These are phyloP conservation scores for Callaeas wilsoni DNA, from an alignment of 2,113 vertebrate genomes.

Conservation along the genomic window DNA sequence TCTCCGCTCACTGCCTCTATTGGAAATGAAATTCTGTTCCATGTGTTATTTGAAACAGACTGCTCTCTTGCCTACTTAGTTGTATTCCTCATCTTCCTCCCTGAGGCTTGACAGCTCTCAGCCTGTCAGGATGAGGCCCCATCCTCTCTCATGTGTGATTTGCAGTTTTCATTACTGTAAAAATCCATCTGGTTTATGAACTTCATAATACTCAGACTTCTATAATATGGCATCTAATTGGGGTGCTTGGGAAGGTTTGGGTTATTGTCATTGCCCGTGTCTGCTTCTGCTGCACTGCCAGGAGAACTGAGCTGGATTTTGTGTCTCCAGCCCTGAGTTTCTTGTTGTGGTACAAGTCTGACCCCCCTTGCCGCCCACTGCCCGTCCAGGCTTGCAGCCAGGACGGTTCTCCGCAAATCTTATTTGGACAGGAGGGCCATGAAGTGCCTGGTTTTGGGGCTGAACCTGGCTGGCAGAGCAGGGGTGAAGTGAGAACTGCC, in stretches of 20 bases:
- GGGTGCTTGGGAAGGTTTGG: not conserved
- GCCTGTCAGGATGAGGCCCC: not conserved
- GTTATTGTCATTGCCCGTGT: not conserved
- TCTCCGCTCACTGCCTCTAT: not conserved
- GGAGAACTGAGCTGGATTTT: not conserved
- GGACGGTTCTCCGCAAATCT: not conserved
- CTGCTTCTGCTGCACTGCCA: fast-evolving
- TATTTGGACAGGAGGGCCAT: not conserved
- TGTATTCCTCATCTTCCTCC: not conserved
- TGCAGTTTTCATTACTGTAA: not conserved
- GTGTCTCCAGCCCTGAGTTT: not conserved
- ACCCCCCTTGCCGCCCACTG: fast-evolving
- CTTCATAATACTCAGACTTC: not conserved
- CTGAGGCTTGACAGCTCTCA: not conserved
- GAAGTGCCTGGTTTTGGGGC: not conserved
- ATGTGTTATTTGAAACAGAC: not conserved
- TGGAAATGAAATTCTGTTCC: not conserved
- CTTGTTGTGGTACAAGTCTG: not conserved
- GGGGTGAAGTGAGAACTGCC: not conserved
- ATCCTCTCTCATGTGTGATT: not conserved
- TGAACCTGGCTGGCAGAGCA: fast-evolving
- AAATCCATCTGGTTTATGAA: not conserved
- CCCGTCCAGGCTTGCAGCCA: not conserved
- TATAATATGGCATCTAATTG: fast-evolving
- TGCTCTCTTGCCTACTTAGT: not conserved